Percentiles rank a stretch among this genome's conserved stretches.
phyloP scores from a whole-genome alignment of 2,113 vertebrate species.

The Epinephelus cyanopodus region DNA sequence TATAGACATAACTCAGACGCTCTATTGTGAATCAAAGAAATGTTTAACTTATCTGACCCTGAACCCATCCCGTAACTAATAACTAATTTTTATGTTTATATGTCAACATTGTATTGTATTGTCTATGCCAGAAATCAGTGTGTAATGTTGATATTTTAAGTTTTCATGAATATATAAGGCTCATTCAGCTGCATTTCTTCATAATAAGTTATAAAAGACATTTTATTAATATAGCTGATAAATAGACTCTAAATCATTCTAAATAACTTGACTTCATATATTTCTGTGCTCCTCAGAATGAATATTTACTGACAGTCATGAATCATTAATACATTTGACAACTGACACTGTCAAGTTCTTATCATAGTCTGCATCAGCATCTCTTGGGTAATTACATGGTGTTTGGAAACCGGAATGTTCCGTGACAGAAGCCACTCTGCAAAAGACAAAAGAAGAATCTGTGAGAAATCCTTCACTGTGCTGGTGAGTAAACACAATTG shows the following conservation, averaged over 20 bases:
- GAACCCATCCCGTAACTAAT: not conserved
- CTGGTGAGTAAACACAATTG: not conserved
- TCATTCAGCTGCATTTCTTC: not conserved
- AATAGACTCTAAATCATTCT: not conserved
- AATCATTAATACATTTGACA: not conserved
- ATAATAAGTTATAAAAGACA: not conserved
- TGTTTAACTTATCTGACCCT: not conserved
- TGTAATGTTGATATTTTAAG: not conserved
- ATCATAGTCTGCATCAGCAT: not conserved
- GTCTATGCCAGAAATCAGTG: not conserved
- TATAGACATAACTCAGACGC: not conserved
- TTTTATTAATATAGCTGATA: not conserved
- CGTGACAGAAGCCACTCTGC: constrained; percentile 40
- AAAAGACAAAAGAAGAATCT: constrained; percentile 2
- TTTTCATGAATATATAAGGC: not conserved
- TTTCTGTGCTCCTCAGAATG: not conserved
- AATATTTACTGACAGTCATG: not conserved
- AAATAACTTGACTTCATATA: not conserved
- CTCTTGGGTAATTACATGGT: constrained; percentile 26
- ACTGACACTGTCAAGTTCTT: not conserved
- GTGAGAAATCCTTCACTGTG: not conserved
- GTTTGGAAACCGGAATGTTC: constrained; percentile 39
- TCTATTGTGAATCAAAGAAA: not conserved
- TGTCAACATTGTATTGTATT: not conserved
- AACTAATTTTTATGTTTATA: not conserved